Conservation (phyloP, 1,140 invertebrate genomes). For the Euschistus heros region DNA sequence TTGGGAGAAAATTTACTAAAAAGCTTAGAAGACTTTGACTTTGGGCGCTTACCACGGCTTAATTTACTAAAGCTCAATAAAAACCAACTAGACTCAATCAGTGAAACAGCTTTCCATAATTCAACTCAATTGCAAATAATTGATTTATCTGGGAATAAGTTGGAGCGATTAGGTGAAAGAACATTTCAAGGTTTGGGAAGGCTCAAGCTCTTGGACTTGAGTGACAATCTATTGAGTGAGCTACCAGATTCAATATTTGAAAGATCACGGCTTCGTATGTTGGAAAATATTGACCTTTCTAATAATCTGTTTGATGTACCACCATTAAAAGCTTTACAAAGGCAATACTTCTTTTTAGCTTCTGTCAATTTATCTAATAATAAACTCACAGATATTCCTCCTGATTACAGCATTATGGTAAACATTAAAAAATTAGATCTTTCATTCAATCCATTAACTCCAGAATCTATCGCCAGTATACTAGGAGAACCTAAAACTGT, state of each 20-base stretch:
- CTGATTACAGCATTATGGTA: constrained; percentile 72
- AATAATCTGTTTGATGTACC: constrained; percentile 65
- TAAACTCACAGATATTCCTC: constrained; percentile 61
- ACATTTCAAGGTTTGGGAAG: constrained; percentile 71
- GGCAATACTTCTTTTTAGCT: constrained; percentile 70
- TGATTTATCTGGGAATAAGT: constrained; percentile 60
- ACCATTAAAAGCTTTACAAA: constrained; percentile 63
- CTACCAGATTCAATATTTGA: constrained; percentile 79
- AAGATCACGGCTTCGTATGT: constrained; percentile 56
- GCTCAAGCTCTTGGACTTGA: constrained; percentile 61
- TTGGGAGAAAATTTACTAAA: constrained; percentile 67
- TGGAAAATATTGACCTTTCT: constrained; percentile 71
- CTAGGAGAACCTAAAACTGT: constrained; percentile 81
- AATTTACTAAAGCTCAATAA: constrained; percentile 53
- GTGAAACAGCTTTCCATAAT: constrained; percentile 80
- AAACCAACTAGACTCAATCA: constrained; percentile 68
- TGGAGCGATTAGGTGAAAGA: constrained; percentile 63
- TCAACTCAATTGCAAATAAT: constrained; percentile 74
- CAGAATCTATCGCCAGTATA: constrained; percentile 59
- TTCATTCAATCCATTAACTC: constrained; percentile 69
- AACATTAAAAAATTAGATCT: constrained; percentile 79
- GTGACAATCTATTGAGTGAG: constrained; percentile 57
- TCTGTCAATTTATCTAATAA: constrained; percentile 70
- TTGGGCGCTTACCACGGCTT: constrained; percentile 63
- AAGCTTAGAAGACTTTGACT: constrained; percentile 69